phyloP scores from a whole-genome alignment of 1,140 invertebrate species.

The Nilaparvata lugens region DNA sequence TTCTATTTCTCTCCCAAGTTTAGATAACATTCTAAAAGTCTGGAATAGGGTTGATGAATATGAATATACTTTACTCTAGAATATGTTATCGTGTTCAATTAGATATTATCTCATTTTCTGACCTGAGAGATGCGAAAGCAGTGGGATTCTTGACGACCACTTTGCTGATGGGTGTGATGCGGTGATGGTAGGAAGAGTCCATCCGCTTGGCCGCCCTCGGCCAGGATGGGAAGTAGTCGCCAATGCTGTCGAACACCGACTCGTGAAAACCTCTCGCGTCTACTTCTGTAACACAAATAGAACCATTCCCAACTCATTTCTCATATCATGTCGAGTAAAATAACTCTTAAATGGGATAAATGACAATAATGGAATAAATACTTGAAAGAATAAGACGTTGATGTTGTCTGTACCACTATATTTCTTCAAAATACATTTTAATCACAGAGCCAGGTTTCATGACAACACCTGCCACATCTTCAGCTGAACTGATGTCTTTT shows the following conservation, averaged over 20 bases:
- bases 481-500: no score
- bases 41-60: no score
- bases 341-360: neutral
- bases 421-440: no score
- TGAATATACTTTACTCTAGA: no score
- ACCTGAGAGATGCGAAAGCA: neutral
- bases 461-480: no score
- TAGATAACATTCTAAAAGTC: no score
- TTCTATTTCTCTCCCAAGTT: no score
- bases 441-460: no score
- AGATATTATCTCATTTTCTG: no score
- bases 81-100: no score
- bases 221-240: slow-evolving; percentile 38
- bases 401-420: neutral
- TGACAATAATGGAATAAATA: neutral
- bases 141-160: neutral
- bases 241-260: slow-evolving; percentile 39
- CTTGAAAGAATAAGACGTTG: no score
- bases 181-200: neutral
- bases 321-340: neutral
- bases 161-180: neutral
- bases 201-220: slow-evolving; percentile 1
- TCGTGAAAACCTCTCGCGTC: slow-evolving; percentile 40
- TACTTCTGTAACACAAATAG: slow-evolving; percentile 25
- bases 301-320: neutral